Evolutionary conservation across 2,797 vertebrate genomes (phyloP).

Genomic region (Lepus townsendii): DNA sequence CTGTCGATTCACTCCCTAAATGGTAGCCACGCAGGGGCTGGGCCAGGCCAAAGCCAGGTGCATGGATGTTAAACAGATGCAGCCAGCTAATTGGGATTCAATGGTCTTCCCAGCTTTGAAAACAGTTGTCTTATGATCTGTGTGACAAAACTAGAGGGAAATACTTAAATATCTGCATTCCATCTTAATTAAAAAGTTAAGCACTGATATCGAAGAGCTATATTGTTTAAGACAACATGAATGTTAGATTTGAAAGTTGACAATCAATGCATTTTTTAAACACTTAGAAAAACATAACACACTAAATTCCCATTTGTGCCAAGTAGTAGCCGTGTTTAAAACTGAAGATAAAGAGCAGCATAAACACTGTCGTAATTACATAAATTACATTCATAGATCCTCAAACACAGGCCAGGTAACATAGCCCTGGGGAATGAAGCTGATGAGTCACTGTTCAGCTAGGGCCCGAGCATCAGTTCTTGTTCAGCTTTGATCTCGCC

Average conservation of each 20-base stretch:
- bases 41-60: no score
- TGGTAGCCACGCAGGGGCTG: no score
- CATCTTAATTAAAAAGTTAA: neutral
- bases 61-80: neutral
- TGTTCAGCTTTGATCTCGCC: neutral
- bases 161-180: neutral
- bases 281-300: neutral
- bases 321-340: conserved; percentile 24
- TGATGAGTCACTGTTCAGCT: neutral
- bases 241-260: conserved; percentile 34
- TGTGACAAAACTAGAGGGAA: neutral
- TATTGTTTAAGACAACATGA: conserved; percentile 21
- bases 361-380: conserved; percentile 58
- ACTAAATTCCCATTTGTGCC: conserved; percentile 50
- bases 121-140: neutral
- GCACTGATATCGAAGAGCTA: conserved; percentile 22
- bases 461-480: neutral
- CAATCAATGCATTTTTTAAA: neutral
- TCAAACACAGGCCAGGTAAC: conserved; percentile 29
- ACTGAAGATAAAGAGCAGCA: conserved; percentile 11
- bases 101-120: conserved; percentile 9
- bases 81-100: neutral
- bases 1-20: no score
- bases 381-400: conserved; percentile 29
- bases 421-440: conserved; percentile 1